Conservation (phyloP, 2,888 invertebrate species). For the Gari tellinella region DNA sequence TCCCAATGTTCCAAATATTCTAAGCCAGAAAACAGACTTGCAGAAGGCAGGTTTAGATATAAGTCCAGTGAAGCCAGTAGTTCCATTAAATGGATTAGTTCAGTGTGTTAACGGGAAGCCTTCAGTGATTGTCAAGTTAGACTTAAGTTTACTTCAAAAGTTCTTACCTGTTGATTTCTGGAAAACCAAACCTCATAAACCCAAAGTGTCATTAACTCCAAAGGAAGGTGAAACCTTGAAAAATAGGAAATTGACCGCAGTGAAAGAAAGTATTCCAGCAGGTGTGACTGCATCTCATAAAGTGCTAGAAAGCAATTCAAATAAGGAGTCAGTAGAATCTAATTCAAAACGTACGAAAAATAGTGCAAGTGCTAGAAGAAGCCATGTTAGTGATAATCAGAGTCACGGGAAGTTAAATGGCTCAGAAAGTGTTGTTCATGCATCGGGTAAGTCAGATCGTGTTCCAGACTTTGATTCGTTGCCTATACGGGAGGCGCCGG, state of each 20-base stretch:
- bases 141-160: conserved; percentile 47
- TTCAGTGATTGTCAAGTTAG: conserved; percentile 59
- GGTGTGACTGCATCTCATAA: conserved; percentile 26
- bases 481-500: conserved; percentile 15
- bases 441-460: background rate
- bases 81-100: conserved; percentile 39
- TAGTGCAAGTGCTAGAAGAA: conserved; percentile 14
- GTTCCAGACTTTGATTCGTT: conserved; percentile 44
- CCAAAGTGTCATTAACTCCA: conserved; percentile 1
- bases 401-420: conserved; percentile 4
- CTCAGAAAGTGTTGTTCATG: background rate
- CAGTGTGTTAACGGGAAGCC: conserved; percentile 48
- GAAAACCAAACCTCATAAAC: conserved; percentile 15
- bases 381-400: conserved; percentile 5
- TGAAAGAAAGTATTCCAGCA: too few relatives aligned
- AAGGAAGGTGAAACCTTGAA: background rate
- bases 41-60: conserved; percentile 30
- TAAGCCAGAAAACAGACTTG: conserved; percentile 10
- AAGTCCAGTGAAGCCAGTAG: conserved; percentile 27
- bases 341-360: conserved; percentile 39
- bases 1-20: conserved; percentile 27
- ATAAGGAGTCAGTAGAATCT: conserved; percentile 18
- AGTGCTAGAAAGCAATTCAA: conserved; percentile 28
- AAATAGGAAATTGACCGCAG: too few relatives aligned
- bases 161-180: conserved; percentile 19